A percentile compares a stretch with the other conserved stretches of the same genome.
Conservation (phyloP, 2,888 invertebrate species). For the Stegophylla sp. region DNA sequence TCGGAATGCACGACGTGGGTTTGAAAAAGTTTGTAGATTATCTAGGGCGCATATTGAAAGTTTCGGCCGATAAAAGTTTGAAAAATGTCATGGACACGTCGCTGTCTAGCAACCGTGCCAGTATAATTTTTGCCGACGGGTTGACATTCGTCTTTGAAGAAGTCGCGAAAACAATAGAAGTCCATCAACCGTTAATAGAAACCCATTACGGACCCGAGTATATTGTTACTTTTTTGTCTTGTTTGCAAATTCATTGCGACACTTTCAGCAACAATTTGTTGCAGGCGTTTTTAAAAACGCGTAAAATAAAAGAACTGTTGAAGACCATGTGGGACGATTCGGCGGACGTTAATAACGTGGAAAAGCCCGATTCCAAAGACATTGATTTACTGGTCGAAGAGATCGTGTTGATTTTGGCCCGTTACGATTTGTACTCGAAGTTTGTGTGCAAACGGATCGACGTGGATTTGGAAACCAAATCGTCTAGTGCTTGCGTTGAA, state of each 20-base stretch:
- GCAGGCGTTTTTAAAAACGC: conserved; percentile 75
- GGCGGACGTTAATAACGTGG: conserved; percentile 63
- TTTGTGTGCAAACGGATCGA: conserved; percentile 70
- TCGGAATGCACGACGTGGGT: conserved; percentile 90
- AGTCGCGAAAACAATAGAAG: conserved; percentile 82
- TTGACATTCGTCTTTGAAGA: conserved; percentile 84
- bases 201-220: conserved; percentile 85
- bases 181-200: conserved; percentile 87
- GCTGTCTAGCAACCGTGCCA: conserved; percentile 69
- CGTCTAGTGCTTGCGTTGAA: background rate
- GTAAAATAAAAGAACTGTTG: conserved; percentile 66
- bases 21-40: conserved; percentile 86
- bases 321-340: conserved; percentile 52
- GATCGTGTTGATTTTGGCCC: conserved; percentile 87
- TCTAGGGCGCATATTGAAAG: conserved; percentile 77
- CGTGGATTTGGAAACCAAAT: conserved; percentile 57
- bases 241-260: conserved; percentile 81
- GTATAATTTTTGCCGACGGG: conserved; percentile 84
- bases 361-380: conserved; percentile 79
- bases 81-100: conserved; percentile 33
- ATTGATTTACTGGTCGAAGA: conserved; percentile 88
- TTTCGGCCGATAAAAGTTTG: conserved; percentile 20
- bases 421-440: conserved; percentile 87
- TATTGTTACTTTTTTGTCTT: conserved; percentile 74
- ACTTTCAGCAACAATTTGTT: conserved; percentile 68